Evolutionary conservation across 2,888 invertebrate species (phyloP).

Genomic region (Caenorhabditis uteleia): DNA sequence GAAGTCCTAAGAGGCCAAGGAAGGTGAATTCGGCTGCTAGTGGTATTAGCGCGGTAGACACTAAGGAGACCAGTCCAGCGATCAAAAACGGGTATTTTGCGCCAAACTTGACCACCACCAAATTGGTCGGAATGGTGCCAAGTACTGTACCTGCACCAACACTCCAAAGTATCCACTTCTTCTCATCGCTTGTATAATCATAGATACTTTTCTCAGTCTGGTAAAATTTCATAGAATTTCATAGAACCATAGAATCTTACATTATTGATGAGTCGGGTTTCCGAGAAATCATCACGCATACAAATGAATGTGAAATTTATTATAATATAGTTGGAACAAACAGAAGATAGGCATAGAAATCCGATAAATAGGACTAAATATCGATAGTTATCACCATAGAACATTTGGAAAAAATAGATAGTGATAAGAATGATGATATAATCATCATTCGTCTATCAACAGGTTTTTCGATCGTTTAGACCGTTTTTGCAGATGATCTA

Average conservation of each 20-base stretch:
- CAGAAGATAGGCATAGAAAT: slow-evolving; percentile 49
- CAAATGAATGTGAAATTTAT: slow-evolving; percentile 61
- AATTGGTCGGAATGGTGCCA: slow-evolving; percentile 60
- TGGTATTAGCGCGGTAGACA: slow-evolving; percentile 45
- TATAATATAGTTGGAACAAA: slow-evolving; percentile 55
- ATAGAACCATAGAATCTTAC: slow-evolving; percentile 6
- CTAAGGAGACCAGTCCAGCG: slow-evolving; percentile 42
- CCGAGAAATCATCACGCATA: slow-evolving; percentile 46
- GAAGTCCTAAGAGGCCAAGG: slow-evolving; percentile 27
- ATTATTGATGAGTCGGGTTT: slow-evolving; percentile 7
- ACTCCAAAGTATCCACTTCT: slow-evolving; percentile 54
- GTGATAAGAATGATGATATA: too few relatives aligned
- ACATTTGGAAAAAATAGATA: too few relatives aligned
- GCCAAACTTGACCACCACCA: slow-evolving; percentile 54
- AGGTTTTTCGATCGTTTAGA: too few relatives aligned
- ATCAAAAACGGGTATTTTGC: slow-evolving; percentile 59
- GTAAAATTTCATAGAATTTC: background rate
- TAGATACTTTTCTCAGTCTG: slow-evolving; percentile 41
- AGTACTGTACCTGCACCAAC: slow-evolving; percentile 57
- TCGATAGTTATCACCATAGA: too few relatives aligned
- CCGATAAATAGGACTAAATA: slow-evolving; percentile 33
- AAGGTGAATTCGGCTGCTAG: slow-evolving; percentile 39
- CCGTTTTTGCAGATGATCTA: too few relatives aligned
- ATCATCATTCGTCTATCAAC: too few relatives aligned
- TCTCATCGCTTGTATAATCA: slow-evolving; percentile 48